Evolutionary conservation across 2,888 invertebrate species (phyloP), one percentile per base, ranked within the genome.

Genomic region (Sepioteuthis lessoniana): DNA sequence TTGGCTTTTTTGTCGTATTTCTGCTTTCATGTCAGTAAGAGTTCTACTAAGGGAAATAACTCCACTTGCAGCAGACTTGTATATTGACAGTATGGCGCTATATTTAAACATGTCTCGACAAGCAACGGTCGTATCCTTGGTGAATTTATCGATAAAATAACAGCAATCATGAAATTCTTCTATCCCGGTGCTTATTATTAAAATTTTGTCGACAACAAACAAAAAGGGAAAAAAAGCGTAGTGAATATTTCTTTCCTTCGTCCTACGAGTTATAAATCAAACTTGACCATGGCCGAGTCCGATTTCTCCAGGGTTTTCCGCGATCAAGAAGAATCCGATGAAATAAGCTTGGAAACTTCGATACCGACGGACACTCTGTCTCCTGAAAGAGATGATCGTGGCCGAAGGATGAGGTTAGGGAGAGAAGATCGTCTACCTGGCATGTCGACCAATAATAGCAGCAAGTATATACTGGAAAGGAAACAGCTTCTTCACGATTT

Each of bases 361-460:
- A 96, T 97, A 76, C 97, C 97, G 35, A 97, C 97, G 13, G 97
- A 97, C 95, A 97, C 97, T 7, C 95, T 97, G 94, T 97, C 97
- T 13, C 97, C 96, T 2, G 97, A 97, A 92, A 95, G 96, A 94
- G 95, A 95, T 94, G 95, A 95, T 37, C 95, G 94, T 60, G 95
- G 95, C 31, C 95, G 95, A 37, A 95, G 94, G 46, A 94, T 95
- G 60, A 76, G n/a, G 76, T 94, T 94, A 55, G 25, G 90, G 21
- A 47, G 94, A 37, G 95, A 95, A 0, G 94, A 95, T 76, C 94
- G 94, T 93, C 95, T 95, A 90, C 95, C 95, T 94, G 96, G 96
- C 94, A 13, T n/a, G 46, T 4, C 8, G 55, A 95, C 95, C 93
- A 96, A 96, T 42, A 42, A 42, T 7, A 42, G 42, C 94, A 96